Base-by-base conservation (phyloP, 1,140 invertebrate species). In the Euura lappo region DNA sequence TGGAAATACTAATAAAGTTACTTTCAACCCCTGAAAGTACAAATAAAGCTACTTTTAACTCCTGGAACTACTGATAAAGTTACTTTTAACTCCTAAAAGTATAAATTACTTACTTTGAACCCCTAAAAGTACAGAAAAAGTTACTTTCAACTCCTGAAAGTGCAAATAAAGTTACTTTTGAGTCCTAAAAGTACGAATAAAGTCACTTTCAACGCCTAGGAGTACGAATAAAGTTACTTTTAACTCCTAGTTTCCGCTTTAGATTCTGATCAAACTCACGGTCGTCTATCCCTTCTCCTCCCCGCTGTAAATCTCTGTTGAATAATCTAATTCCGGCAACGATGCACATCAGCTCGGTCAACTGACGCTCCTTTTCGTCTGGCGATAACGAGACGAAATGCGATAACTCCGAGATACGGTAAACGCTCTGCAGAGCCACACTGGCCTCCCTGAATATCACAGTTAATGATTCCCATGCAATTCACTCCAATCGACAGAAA, bases 391-490 rank as follows among this genome's bases (percentile, higher is more conserved):
- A 83, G 47, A 92, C 87, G 76, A 94, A 95, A 4, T 90, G 86
- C 65, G 89, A 89, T 10, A 95, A 80, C 78, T 95, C 94, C 2
- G 91, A 90, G 69, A 91, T 87, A 4, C 91, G 90, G 79, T 94
- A 93, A 6, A 95, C 90, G 82, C 93, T 95, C 79, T 93, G 92
- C 11, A 95, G 81, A 0, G 93, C 93, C 51, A 91, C 89, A 72
- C 90, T 86, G 4, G 89, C 90, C 83, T 93, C 91, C 44, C 84
- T 86, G 64, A 65, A 78, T 73, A 42, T 42, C 43, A 45, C 47
- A 28, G 42, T 10, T 68, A 13, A 70, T 70, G 13, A 71, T 44
- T 51, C 74, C 28, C 0, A 70, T 7, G 7, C 4, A 44, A 75
- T 64, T 47, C 60, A 46, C n/a, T 6, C 44, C 60, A 46, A 65